Evolutionary conservation across 2,888 invertebrate genomes (phyloP).

Genomic region (Lordiphosa andalusiaca): DNA sequence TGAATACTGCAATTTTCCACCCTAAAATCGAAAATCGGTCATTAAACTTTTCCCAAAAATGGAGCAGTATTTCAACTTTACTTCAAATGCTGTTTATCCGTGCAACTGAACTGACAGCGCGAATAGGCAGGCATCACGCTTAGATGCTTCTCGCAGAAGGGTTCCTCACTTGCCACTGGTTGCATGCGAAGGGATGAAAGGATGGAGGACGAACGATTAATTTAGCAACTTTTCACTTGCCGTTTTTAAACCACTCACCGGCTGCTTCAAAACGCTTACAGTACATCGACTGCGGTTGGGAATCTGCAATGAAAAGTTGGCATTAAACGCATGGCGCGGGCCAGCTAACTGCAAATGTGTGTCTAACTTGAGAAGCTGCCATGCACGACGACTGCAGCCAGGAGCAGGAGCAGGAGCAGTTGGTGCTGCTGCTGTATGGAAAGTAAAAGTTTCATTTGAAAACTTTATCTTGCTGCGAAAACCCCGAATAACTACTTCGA

Average conservation of each 20-base stretch:
- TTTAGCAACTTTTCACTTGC: conserved; percentile 7
- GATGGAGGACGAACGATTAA: conserved; percentile 2
- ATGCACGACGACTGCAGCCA: neutral
- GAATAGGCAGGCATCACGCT: neutral
- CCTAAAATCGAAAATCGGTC: neutral
- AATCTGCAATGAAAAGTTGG: conserved; percentile 9
- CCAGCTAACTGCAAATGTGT: conserved; percentile 6
- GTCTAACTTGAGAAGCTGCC: conserved; percentile 4
- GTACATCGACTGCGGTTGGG: conserved; percentile 15
- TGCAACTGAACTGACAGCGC: conserved; percentile 2
- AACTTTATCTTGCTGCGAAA: conserved; percentile 13
- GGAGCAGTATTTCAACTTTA: neutral
- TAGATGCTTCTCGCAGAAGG: conserved; percentile 11
- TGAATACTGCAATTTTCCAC: neutral
- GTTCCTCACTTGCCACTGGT: neutral
- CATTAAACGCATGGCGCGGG: neutral
- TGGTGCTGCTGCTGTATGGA: conserved; percentile 27
- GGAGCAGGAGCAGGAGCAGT: conserved; percentile 11
- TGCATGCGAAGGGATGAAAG: neutral
- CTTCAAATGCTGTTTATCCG: neutral
- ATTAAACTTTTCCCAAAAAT: no score
- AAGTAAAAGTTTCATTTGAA: conserved; percentile 57
- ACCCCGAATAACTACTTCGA: conserved; percentile 28
- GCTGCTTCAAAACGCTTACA: conserved; percentile 8
- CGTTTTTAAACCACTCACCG: conserved; percentile 19